Evolutionary conservation across 2,113 vertebrate species (phyloP).

Genomic region (Bungarus multicinctus): DNA sequence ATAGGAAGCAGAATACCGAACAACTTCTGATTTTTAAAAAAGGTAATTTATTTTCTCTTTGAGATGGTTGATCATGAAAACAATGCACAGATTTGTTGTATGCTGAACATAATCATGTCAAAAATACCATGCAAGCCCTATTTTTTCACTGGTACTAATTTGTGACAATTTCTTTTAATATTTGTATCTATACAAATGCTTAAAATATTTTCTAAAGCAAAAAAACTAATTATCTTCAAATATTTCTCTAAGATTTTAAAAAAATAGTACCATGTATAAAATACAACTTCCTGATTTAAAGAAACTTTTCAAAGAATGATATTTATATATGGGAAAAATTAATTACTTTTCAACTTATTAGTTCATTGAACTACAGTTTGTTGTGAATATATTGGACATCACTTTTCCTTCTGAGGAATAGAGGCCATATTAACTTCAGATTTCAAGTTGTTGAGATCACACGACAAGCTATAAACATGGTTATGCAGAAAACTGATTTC

Average conservation of each 20-base stretch:
- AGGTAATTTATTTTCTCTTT: neutral
- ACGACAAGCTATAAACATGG: slow-evolving; percentile 3
- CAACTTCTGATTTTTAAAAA: neutral
- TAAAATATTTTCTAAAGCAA: neutral
- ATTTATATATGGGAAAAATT: neutral
- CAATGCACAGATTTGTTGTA: neutral
- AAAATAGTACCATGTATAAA: neutral
- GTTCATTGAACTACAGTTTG: neutral
- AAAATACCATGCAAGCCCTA: neutral
- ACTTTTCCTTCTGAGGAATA: slow-evolving; percentile 72
- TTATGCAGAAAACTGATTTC: slow-evolving; percentile 11
- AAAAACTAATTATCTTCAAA: neutral
- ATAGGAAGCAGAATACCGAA: neutral
- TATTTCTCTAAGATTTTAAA: neutral
- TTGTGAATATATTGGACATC: slow-evolving; percentile 11
- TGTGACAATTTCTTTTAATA: neutral
- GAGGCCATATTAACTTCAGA: slow-evolving; percentile 73
- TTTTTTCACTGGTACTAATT: neutral
- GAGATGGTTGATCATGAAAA: neutral
- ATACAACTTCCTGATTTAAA: neutral
- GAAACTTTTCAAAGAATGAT: neutral
- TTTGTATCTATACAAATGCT: neutral
- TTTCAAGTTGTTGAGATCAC: slow-evolving; percentile 50
- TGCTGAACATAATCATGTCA: neutral
- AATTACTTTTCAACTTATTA: neutral